A percentile compares a stretch with the other conserved stretches of the same genome.
phyloP scores from a whole-genome alignment of 2,113 vertebrate genomes.

The Salvelinus fontinalis region DNA sequence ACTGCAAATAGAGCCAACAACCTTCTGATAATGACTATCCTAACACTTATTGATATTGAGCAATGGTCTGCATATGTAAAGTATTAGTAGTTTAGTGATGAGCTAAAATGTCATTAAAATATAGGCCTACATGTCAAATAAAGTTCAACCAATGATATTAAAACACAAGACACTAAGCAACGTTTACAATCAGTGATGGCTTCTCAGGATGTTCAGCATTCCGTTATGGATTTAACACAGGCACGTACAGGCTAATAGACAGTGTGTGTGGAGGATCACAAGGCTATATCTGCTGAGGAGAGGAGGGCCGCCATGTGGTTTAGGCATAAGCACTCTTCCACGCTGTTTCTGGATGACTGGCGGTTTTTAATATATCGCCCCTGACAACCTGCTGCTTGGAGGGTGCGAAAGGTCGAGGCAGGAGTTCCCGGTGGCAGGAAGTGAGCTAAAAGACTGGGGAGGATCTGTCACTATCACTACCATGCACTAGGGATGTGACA shows the following conservation, averaged over 20 bases:
- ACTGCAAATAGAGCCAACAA: neutral
- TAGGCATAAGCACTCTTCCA: neutral
- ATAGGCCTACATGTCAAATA: too few relatives aligned
- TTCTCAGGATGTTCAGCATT: neutral
- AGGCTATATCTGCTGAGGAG: neutral
- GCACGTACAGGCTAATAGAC: neutral
- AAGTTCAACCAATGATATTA: too few relatives aligned
- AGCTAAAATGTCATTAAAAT: too few relatives aligned
- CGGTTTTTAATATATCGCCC: conserved; percentile 3
- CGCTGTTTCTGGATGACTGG: neutral
- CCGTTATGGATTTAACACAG: neutral
- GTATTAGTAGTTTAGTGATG: too few relatives aligned
- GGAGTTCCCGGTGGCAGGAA: conserved; percentile 16
- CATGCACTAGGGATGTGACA: too few relatives aligned
- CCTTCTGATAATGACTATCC: neutral
- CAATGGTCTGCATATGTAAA: neutral
- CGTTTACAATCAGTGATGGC: neutral
- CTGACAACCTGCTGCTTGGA: neutral
- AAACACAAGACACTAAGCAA: too few relatives aligned
- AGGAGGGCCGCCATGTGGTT: neutral
- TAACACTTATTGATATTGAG: neutral
- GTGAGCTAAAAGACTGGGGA: neutral
- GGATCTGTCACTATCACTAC: neutral
- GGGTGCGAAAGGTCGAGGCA: conserved; percentile 15
- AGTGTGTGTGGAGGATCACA: neutral